These are phyloP conservation scores for Brachyistius frenatus DNA, from an alignment of 2,113 vertebrate species.

Conservation along the genomic window DNA sequence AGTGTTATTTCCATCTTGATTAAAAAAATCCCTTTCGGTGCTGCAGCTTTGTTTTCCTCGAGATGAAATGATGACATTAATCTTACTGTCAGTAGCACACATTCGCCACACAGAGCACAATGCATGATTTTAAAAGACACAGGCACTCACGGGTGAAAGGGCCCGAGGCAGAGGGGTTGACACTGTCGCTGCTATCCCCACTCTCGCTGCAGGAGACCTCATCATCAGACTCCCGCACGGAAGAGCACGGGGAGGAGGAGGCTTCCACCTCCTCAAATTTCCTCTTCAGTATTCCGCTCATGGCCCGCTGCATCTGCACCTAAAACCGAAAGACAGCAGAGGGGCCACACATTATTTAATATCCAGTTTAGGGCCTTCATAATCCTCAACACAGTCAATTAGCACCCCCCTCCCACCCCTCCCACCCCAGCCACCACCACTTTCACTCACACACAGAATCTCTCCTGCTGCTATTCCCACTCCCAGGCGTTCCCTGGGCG, in stretches of 20 bases:
- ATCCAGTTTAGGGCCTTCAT: slow-evolving; percentile 72
- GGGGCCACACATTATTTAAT: slow-evolving; percentile 73
- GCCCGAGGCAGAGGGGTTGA: slow-evolving; percentile 94
- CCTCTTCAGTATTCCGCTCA: slow-evolving; percentile 97
- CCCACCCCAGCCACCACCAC: slow-evolving; percentile 11
- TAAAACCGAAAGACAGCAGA: slow-evolving; percentile 68
- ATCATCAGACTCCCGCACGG: slow-evolving; percentile 93
- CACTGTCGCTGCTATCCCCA: slow-evolving; percentile 96
- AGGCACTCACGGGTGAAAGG: slow-evolving; percentile 93
- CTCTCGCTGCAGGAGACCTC: slow-evolving; percentile 98
- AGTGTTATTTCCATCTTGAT: slow-evolving; percentile 28
- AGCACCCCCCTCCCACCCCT: slow-evolving; percentile 54
- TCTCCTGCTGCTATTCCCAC: slow-evolving; percentile 47
- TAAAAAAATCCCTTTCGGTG: slow-evolving; percentile 37
- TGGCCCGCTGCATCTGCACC: slow-evolving; percentile 87
- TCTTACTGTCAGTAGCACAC: slow-evolving; percentile 38
- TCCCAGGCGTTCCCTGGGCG: slow-evolving; percentile 63
- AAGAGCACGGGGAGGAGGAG: slow-evolving; percentile 94
- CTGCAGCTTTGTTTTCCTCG: slow-evolving; percentile 44
- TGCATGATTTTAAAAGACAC: slow-evolving; percentile 35
- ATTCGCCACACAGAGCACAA: slow-evolving; percentile 17
- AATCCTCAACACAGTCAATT: slow-evolving; percentile 78
- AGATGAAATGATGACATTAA: slow-evolving; percentile 53
- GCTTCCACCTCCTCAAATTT: slow-evolving; percentile 99
- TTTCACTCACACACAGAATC: slow-evolving; percentile 30